Base-by-base conservation (phyloP, 2,797 vertebrate species). In the Pogoniulus pusillus region DNA sequence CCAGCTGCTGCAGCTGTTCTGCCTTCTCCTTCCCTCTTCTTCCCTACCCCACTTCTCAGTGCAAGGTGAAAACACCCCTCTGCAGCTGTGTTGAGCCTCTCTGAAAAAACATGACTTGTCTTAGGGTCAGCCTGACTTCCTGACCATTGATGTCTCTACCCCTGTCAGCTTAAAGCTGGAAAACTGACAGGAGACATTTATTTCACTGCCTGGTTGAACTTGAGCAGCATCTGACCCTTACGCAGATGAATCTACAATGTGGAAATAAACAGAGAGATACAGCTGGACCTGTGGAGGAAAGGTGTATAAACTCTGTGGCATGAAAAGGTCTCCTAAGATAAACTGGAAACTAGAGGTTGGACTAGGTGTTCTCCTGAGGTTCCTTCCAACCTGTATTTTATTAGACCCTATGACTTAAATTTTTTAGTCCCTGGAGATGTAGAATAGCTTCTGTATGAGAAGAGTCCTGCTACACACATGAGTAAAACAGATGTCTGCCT, bases 1-100 rank as follows among this genome's bases (percentile, higher is more conserved):
- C 77, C 59, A 81, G 69, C 66, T 87, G 89, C 54, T 68, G 75
- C 69, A 86, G 75, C 24, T 92, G 65, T 87, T 82, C 35, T 70
- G 22, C 37, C 43, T 80, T 71, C 66, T 76, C 63, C 47, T 69
- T 69, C 29, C 23, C 23, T 70, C 34, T 54, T n/a, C 47, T 58
- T 37, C 24, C 15, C 24, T 39, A 47, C 8, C 15, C 24, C 19
- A 30, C 15, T 39, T 49, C 41, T 32, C 0, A 1, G 15, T 49
- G 34, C 45, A 75, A 15, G 7, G 24, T 84, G 27, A 47, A 77
- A 91, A 72, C 19, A 66, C 1, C 7, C 3, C 12, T 60, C 16
- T 74, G 22, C 7, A 54, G 2, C 15, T 47, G 30, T 43, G 27
- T 24, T 43, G 30, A 66, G 71, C 35, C 3, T 17, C 20, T 90